These are phyloP conservation scores for Aramus guarauna DNA, from an alignment of 2,113 vertebrate genomes.

Conservation along the genomic window DNA sequence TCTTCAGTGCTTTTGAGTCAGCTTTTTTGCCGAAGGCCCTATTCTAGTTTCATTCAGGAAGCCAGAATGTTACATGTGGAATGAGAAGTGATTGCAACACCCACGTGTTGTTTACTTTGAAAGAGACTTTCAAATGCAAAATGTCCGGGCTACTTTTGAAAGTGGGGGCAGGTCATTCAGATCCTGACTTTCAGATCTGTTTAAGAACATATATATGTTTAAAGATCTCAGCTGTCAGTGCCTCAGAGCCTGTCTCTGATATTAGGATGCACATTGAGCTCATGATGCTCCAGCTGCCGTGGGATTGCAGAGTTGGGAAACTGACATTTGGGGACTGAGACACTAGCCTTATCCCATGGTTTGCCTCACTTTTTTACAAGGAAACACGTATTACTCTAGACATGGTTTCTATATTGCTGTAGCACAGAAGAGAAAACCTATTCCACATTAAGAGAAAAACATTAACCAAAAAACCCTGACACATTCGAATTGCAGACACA, in stretches of 20 bases:
- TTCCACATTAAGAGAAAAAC: background rate
- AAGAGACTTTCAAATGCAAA: background rate
- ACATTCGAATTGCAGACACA: background rate
- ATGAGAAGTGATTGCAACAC: background rate
- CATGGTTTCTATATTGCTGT: background rate
- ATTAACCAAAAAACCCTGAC: background rate
- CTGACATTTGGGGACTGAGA: background rate
- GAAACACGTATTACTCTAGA: background rate
- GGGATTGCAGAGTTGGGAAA: background rate
- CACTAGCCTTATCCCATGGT: background rate
- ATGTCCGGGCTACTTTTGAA: background rate
- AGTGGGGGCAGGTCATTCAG: background rate
- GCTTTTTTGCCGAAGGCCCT: background rate
- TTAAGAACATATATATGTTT: background rate
- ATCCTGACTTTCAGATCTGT: background rate
- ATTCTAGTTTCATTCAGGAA: background rate
- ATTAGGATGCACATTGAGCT: background rate
- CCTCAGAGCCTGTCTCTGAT: rapidly evolving
- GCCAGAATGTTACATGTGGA: background rate
- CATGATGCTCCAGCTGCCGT: background rate
- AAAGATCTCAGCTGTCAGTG: background rate
- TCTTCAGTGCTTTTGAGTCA: background rate
- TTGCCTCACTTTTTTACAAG: background rate
- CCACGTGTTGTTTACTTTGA: background rate
- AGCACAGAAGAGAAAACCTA: background rate